Base-by-base conservation (phyloP, 2,797 vertebrate genomes). In the Neomorphus geoffroyi region DNA sequence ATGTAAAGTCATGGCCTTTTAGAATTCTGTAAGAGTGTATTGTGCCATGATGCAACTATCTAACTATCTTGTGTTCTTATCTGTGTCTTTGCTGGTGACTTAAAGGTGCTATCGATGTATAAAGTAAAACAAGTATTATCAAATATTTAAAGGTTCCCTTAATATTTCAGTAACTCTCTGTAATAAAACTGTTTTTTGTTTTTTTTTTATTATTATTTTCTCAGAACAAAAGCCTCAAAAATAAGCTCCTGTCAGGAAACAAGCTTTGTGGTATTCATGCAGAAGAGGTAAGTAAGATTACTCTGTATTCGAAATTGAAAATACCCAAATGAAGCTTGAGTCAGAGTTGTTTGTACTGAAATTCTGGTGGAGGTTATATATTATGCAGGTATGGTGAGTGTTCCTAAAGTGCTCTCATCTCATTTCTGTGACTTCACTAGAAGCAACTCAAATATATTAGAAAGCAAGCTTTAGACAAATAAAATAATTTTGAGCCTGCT, bases 211-310 rank as follows among this genome's bases (percentile, higher is more conserved):
- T n/a, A n/a, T 41, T 84, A 71, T 69, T 35, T 91, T 86, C 50
- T 58, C 98, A 99, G 99, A 99, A 99, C 97, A 99, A 99, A 98
- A 99, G 99, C 97, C 97, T 99, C 97, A 99, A 99, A 98, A 99
- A 97, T 85, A 99, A 99, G 97, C 98, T 99, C 11, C 97, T 99
- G 65, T 99, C 99, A 7, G 99, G 99, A 97, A 99, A 98, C 96
- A 99, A 99, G 96, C 98, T 99, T 46, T 99, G 99, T 94, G 99
- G 99, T 26, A 98, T 99, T 93, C 99, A 99, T 15, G 98, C 99
- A 93, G 99, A 99, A 96, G 99, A 99, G 98, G 99, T 99, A 97
- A 98, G 98, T 74, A 66, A 50, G 39, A 60, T 65, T 79, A 53
- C 3, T 60, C 32, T 69, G 30, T 62, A 2, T 82, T 92, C 32